A percentile compares a stretch with the other conserved stretches of the same genome.
Evolutionary conservation across 2,113 vertebrate genomes (phyloP).

Genomic region (Oryzias melastigma): DNA sequence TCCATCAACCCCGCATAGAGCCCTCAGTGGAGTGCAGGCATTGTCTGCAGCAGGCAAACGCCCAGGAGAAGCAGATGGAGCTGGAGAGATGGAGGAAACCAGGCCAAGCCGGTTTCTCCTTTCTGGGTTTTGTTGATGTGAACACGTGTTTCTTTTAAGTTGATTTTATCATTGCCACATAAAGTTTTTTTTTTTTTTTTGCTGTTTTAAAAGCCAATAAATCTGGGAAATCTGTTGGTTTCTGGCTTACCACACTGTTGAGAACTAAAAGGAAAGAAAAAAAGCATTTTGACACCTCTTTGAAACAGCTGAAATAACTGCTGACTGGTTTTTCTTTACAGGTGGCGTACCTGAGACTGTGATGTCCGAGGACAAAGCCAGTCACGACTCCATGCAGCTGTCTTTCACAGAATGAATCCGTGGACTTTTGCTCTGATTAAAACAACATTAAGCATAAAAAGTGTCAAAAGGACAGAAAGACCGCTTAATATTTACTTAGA

Average conservation of each 20-base stretch:
- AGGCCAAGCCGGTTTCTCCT: constrained; percentile 35
- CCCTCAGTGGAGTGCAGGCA: constrained; percentile 55
- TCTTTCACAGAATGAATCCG: background rate
- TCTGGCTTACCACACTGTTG: constrained; percentile 17
- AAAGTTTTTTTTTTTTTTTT: constrained; percentile 12
- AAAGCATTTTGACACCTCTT: background rate
- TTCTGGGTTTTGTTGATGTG: constrained; percentile 41
- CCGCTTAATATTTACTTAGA: too few species aligned
- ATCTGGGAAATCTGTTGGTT: constrained; percentile 48
- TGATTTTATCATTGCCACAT: constrained; percentile 59
- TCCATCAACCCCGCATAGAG: constrained; percentile 70
- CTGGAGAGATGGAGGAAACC: constrained; percentile 1
- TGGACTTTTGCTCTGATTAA: background rate
- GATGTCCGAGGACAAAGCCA: constrained; percentile 27
- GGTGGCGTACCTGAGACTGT: constrained; percentile 71
- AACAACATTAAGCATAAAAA: too few species aligned
- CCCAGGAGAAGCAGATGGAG: constrained; percentile 70
- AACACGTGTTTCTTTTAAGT: constrained; percentile 48
- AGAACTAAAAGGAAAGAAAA: constrained; percentile 5
- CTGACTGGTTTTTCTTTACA: constrained; percentile 27
- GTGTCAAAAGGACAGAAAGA: too few species aligned
- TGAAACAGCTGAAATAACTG: background rate
- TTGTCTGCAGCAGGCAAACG: constrained; percentile 62
- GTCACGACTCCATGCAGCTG: background rate
- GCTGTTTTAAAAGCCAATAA: constrained; percentile 41